A percentile compares a stretch with the other conserved stretches of the same genome.
Evolutionary conservation across 64 coral and sea anemone genomes (phyloP).

Genomic region (Pachyseris speciosa): DNA sequence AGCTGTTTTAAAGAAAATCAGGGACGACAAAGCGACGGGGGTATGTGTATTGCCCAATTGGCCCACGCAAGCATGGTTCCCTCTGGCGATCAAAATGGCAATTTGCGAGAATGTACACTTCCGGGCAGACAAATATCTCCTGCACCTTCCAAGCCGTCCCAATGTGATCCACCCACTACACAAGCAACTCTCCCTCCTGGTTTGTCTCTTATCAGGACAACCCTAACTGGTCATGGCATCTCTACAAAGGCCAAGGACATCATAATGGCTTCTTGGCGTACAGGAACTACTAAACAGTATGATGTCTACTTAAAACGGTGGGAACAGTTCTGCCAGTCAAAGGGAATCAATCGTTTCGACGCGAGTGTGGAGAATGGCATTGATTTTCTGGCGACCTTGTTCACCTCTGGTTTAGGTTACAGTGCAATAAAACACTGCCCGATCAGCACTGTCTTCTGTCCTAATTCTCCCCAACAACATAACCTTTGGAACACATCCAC

Average conservation of each 20-base stretch:
- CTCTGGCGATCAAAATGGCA: slow-evolving; percentile 4
- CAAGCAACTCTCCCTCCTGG: slow-evolving; percentile 21
- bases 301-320: slow-evolving; percentile 9
- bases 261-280: slow-evolving; percentile 41
- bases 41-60: background rate
- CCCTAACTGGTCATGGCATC: background rate
- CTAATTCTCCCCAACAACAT: background rate
- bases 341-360: background rate
- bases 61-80: background rate
- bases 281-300: slow-evolving; percentile 49
- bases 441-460: slow-evolving; percentile 44
- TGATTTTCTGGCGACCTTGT: slow-evolving; percentile 43
- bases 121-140: background rate
- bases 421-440: slow-evolving; percentile 63
- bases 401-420: slow-evolving; percentile 35
- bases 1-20: background rate
- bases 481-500: slow-evolving; percentile 45
- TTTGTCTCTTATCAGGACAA: slow-evolving; percentile 43
- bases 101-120: background rate
- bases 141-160: background rate
- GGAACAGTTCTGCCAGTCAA: background rate
- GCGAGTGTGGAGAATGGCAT: background rate
- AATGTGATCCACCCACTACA: background rate
- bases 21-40: slow-evolving; percentile 18
- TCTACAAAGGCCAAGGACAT: slow-evolving; percentile 11